phyloP scores from a whole-genome alignment of 2,888 invertebrate genomes.

The Sphaerophoria taeniata region DNA sequence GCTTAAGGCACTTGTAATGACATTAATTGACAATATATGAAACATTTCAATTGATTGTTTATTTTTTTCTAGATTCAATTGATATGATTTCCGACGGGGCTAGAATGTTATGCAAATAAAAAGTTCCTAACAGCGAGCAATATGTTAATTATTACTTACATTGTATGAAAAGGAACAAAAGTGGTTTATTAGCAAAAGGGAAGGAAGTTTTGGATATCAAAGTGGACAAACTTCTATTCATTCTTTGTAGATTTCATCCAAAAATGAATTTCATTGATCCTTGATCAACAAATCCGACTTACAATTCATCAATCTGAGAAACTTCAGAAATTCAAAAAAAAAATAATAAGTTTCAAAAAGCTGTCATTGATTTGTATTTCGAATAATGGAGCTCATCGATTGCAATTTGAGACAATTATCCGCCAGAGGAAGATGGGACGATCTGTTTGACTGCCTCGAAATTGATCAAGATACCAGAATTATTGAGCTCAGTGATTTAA shows the following conservation, averaged over 20 bases:
- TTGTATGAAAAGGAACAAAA: no score
- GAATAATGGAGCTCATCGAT: slow-evolving; percentile 21
- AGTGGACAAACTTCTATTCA: no score
- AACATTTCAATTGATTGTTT: slow-evolving; percentile 44
- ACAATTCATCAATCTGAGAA: no score
- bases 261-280: no score
- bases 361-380: not conserved
- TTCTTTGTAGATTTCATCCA: no score
- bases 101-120: slow-evolving; percentile 32
- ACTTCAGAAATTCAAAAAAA: not conserved
- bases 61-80: slow-evolving; percentile 3
- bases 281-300: no score
- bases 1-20: slow-evolving; percentile 62
- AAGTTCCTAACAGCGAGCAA: no score
- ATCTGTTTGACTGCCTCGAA: slow-evolving; percentile 35
- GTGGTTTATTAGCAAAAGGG: not conserved
- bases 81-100: slow-evolving; percentile 36
- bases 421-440: slow-evolving; percentile 34
- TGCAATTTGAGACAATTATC: slow-evolving; percentile 15
- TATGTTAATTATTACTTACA: no score
- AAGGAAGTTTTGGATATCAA: slow-evolving; percentile 22
- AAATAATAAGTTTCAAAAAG: slow-evolving; percentile 1
- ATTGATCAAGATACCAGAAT: slow-evolving; percentile 44
- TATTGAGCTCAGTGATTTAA: slow-evolving; percentile 42
- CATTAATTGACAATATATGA: slow-evolving; percentile 65